Base-by-base conservation (phyloP, 2,888 invertebrate species). In the Ectobius pallidus region DNA sequence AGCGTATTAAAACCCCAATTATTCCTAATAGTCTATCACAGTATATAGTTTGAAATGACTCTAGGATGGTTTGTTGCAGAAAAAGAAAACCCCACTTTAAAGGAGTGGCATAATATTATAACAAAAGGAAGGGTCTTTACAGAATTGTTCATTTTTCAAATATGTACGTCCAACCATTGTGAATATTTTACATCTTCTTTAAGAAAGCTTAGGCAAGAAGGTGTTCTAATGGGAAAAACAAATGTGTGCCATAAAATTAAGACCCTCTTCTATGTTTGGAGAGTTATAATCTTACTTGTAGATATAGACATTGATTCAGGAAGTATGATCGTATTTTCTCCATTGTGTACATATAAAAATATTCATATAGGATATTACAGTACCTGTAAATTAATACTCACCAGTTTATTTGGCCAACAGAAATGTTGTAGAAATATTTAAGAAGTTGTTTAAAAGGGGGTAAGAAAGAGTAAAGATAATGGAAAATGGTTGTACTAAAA, bases 341-440 rank as follows among this genome's bases (percentile, higher is more conserved):
- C 70, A 70, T 61, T 58, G 32, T 70, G 70, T 58, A 67, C 65
- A 62, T 68, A 62, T 20, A 68, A 39, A 44, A 39, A 73, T 27
- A 55, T 72, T 42, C 18, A 46, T n/a, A n/a, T 69, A 72, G 61
- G 61, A 70, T 39, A 71, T 68, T 73, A 71, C 44, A 34, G 73
- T 73, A 73, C 73, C 73, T 73, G 73, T 71, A 71, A 18, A 68
- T 61, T 71, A 71, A 58, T 70, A 63, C 44, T 62, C 69, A 71
- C 27, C 65, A 58, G 68, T 65, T 73, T 75, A n/a, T 49, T 70
- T 70, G 61, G 55, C 68, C 71, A 65, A 63, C 42, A 70, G 58
- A 62, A 62, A 42, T 70, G 44, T 58, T 70, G 67, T 67, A 70
- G 55, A 68, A 61, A 72, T 73, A 44, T 72, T 71, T 74, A 61